Conservation (phyloP, 2,113 vertebrate genomes). For the Spizaetus ornatus region DNA sequence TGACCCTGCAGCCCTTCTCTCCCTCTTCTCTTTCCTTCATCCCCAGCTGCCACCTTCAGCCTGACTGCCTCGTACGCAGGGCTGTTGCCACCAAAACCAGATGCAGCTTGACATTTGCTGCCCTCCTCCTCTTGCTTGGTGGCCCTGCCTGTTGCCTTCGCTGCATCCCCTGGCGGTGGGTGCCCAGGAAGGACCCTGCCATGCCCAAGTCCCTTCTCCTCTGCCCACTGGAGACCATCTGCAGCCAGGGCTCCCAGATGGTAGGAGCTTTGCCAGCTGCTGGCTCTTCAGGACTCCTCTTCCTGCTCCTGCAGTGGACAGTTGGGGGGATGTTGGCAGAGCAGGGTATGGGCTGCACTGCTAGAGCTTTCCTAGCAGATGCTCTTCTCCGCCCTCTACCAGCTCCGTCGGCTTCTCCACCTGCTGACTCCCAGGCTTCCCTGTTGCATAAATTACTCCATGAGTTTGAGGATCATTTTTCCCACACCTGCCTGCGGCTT, state of each 20-base stretch:
- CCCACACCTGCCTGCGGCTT: background rate
- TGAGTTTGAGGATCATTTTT: background rate
- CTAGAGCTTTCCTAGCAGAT: conserved; percentile 17
- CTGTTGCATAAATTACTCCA: background rate
- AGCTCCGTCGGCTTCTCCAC: background rate
- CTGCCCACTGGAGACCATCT: background rate
- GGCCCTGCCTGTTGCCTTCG: background rate
- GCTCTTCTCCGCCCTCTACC: background rate
- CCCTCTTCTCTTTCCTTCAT: background rate
- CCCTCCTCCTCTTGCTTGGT: background rate
- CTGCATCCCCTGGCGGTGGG: accelerated
- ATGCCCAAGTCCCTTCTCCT: background rate
- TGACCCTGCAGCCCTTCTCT: background rate
- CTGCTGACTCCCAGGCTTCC: background rate
- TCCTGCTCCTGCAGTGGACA: background rate
- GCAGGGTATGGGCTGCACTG: background rate
- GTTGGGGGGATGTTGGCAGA: background rate
- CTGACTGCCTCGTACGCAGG: background rate
- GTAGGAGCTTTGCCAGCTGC: conserved; percentile 18
- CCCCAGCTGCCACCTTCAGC: background rate
- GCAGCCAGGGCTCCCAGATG: conserved; percentile 5
- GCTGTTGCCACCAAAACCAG: background rate
- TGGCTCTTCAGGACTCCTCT: conserved; percentile 10
- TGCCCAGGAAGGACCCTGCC: background rate
- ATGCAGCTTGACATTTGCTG: background rate